A percentile compares a stretch with the other conserved stretches of the same genome.
Conservation (phyloP, 2,888 invertebrate species). For the Serrognathus titanus region DNA sequence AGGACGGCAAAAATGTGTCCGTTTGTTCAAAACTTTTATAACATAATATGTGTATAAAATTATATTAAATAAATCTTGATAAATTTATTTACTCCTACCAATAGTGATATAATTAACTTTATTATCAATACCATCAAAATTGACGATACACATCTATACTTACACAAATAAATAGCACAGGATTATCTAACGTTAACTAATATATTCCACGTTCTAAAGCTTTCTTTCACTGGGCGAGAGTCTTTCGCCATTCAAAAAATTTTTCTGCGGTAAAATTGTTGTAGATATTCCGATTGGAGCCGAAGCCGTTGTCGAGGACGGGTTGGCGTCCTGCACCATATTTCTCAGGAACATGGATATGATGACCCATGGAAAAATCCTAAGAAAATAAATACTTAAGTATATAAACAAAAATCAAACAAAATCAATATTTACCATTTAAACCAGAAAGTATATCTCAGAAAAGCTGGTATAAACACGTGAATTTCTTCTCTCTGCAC, state of each 20-base stretch:
- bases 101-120: too few species aligned
- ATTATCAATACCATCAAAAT: too few species aligned
- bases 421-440: constrained; percentile 61
- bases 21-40: too few species aligned
- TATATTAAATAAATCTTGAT: too few species aligned
- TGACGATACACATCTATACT: too few species aligned
- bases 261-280: constrained; percentile 4
- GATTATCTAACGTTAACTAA: neutral
- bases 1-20: too few species aligned
- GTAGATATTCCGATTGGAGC: constrained; percentile 3
- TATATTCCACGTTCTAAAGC: neutral
- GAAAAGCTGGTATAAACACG: constrained; percentile 75
- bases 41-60: too few species aligned
- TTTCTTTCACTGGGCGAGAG: constrained; percentile 10
- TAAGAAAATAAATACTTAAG: constrained; percentile 42
- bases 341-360: constrained; percentile 62
- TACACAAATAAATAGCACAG: too few species aligned
- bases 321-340: constrained; percentile 67
- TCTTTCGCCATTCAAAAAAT: constrained; percentile 4
- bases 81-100: too few species aligned
- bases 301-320: constrained; percentile 34
- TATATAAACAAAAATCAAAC: constrained; percentile 7
- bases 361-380: constrained; percentile 73
- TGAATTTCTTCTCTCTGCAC: constrained; percentile 74
- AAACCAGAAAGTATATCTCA: constrained; percentile 63